Evolutionary conservation across 2,113 vertebrate species (phyloP).

Genomic region (Cynocephalus volans): DNA sequence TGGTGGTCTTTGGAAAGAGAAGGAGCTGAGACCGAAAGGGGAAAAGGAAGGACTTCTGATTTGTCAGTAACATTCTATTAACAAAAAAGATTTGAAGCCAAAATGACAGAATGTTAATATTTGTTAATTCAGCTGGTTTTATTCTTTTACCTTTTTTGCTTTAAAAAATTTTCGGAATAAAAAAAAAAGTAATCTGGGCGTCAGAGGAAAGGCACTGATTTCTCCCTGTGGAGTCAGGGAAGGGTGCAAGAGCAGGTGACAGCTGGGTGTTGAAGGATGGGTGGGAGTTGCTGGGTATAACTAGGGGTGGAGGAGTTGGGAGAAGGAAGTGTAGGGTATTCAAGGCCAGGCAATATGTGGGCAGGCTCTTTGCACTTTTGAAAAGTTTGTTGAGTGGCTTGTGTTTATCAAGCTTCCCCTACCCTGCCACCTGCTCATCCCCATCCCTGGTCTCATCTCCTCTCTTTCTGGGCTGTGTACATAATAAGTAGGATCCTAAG

Average conservation of each 20-base stretch:
- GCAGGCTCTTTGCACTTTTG: neutral
- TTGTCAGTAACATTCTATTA: neutral
- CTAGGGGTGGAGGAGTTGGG: neutral
- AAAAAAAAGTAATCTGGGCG: neutral
- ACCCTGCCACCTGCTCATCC: neutral
- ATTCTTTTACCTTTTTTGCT: constrained; percentile 1
- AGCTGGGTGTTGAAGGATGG: neutral
- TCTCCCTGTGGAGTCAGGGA: neutral
- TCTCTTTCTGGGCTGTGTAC: neutral
- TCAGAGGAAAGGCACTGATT: neutral
- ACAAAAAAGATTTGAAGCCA: neutral
- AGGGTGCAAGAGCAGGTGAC: neutral
- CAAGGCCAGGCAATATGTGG: neutral
- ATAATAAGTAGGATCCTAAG: neutral
- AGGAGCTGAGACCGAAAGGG: neutral
- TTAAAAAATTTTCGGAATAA: constrained; percentile 38
- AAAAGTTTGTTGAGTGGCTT: neutral
- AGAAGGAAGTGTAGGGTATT: neutral
- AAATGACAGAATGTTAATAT: neutral
- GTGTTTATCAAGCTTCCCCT: neutral
- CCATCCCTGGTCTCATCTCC: neutral
- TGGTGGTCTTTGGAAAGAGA: neutral
- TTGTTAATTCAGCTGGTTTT: neutral
- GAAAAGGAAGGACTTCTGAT: neutral
- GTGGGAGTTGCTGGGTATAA: neutral